These are phyloP conservation scores for Tylochromis polylepis DNA, from an alignment of 2,113 vertebrate genomes.

Conservation along the genomic window DNA sequence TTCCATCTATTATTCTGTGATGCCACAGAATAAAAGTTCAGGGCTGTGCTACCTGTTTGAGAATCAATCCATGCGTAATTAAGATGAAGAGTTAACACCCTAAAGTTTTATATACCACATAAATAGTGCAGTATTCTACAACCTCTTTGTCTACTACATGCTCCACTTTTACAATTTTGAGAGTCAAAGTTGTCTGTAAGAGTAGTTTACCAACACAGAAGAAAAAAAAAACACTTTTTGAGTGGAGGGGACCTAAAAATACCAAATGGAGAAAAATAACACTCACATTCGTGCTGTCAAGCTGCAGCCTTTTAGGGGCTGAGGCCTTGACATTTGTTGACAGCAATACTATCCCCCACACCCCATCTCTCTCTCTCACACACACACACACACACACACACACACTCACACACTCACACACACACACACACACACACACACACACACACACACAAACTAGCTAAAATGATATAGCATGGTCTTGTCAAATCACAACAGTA, in stretches of 20 bases:
- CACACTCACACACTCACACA: not conserved
- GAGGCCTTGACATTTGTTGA: conserved; percentile 44
- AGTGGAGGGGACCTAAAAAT: not conserved
- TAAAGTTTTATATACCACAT: not conserved
- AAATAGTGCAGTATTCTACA: not conserved
- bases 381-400: not conserved
- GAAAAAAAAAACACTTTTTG: not conserved
- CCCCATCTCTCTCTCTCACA: not conserved
- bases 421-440: not conserved
- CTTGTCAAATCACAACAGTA: conserved; percentile 41
- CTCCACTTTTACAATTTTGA: not conserved
- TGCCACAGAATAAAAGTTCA: not conserved
- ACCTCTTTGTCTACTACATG: not conserved
- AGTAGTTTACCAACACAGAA: conserved; percentile 12
- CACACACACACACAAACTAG: not conserved
- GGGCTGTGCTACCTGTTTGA: not conserved
- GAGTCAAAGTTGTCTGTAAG: not conserved
- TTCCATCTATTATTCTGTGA: not conserved
- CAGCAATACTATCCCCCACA: conserved; percentile 31
- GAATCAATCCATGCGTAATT: not conserved
- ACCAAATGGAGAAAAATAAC: conserved; percentile 23
- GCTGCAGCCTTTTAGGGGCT: conserved; percentile 29
- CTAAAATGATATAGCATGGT: conserved; percentile 25
- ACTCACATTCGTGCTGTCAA: conserved; percentile 30
- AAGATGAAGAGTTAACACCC: not conserved